phyloP scores from a whole-genome alignment of 2,797 vertebrate species.

The Pangasius djambal region DNA sequence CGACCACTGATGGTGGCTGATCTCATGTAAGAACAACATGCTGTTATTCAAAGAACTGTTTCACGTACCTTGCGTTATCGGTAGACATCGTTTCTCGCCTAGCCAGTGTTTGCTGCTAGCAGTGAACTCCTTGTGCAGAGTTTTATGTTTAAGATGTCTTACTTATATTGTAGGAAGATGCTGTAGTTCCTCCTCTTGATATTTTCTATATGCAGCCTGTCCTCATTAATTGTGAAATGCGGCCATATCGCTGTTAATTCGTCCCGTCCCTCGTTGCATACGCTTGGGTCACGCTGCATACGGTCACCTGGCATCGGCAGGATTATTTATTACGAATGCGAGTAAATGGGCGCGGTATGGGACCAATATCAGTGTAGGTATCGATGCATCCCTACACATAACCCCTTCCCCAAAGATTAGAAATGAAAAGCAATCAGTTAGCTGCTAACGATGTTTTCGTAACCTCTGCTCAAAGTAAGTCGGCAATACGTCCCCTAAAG shows the following conservation, averaged over 20 bases:
- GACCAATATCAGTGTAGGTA: neutral
- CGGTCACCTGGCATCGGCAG: neutral
- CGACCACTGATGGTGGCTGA: neutral
- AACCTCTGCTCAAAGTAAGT: slow-evolving; percentile 65
- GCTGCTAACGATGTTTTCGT: slow-evolving; percentile 81
- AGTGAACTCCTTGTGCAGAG: neutral
- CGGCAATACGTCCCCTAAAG: slow-evolving; percentile 70
- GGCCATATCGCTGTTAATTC: too few relatives aligned
- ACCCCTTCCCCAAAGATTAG: slow-evolving; percentile 72
- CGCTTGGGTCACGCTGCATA: neutral
- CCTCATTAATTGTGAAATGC: neutral
- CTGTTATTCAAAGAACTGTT: neutral
- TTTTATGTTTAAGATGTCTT: neutral
- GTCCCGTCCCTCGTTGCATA: neutral
- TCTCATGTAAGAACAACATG: neutral
- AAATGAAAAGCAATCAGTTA: slow-evolving; percentile 77
- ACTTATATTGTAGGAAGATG: neutral
- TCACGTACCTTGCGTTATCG: neutral
- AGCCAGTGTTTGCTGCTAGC: neutral
- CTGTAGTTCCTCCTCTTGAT: neutral
- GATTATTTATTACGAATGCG: neutral
- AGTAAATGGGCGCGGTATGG: neutral
- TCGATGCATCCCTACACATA: slow-evolving; percentile 12
- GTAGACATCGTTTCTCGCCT: neutral
- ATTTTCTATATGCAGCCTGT: too few relatives aligned